Base-by-base conservation (phyloP, 1,140 invertebrate genomes). In the Meteorus sp. region DNA sequence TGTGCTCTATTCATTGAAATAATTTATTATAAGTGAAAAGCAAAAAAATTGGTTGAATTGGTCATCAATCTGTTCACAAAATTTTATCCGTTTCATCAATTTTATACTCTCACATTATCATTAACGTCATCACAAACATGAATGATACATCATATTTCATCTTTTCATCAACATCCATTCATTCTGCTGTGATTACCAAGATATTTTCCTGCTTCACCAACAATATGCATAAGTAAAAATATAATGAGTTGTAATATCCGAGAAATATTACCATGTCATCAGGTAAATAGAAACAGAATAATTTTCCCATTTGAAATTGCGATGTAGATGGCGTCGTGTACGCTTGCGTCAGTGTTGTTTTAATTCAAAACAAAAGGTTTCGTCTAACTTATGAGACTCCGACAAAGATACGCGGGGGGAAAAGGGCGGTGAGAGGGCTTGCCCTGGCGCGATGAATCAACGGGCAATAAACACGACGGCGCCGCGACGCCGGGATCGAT, bases 391-490 rank as follows among this genome's bases (percentile, higher is more conserved):
- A 13, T 39, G 13, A 39, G 13, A 39, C 8, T 3, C 13, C 3
- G 13, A 39, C 3, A 39, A 39, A 8, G 35, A 39, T 11, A n/a
- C n/a, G n/a, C n/a, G n/a, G n/a, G 35, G 11, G 13, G 35, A 39
- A 39, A 5, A n/a, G 35, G 4, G n/a, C n/a, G n/a, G n/a, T n/a
- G n/a, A 8, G 35, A 39, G 35, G 27, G 27, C 27, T 39, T 13
- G 35, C 35, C 35, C 35, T 22, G 41, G 51, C n/a, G 31, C 45
- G 56, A 58, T 58, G 56, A 58, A 51, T 58, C 56, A 58, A 27
- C 45, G 35, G 35, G 33, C 22, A 58, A 51, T 58, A 58, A 58
- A 58, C 56, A 58, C 45, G 37, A 43, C 20, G 56, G 56, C 56
- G 56, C 45, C 56, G 35, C 56, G 33, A 31, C 27, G 56, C 35